Percentiles rank a stretch among this genome's conserved stretches.
Conservation (phyloP, 92 coral and sea anemone genomes). For the Diadumene lineata region DNA sequence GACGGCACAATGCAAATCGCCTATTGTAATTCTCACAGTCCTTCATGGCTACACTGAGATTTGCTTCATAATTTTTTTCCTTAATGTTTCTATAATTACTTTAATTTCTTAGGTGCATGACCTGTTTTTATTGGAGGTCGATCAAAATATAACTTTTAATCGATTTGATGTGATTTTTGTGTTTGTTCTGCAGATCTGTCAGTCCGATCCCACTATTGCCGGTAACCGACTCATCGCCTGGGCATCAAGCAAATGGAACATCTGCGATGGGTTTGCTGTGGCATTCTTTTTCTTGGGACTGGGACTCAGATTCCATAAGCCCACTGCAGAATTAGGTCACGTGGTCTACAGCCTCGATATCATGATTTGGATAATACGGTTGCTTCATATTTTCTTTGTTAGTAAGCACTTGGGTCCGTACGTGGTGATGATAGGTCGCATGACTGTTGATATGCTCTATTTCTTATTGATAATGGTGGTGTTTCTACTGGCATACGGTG, state of each 20-base stretch:
- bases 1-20: too few relatives aligned
- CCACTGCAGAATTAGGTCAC: constrained; percentile 79
- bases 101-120: too few relatives aligned
- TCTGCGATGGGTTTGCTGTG: constrained; percentile 84
- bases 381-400: constrained; percentile 81
- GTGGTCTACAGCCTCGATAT: constrained; percentile 84
- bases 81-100: too few relatives aligned
- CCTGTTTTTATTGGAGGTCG: too few relatives aligned
- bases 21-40: too few relatives aligned
- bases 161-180: neutral
- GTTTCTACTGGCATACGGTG: constrained; percentile 85
- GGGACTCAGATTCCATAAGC: constrained; percentile 64
- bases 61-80: too few relatives aligned
- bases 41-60: too few relatives aligned
- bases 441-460: constrained; percentile 84
- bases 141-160: too few relatives aligned
- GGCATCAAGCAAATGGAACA: constrained; percentile 91
- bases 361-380: constrained; percentile 89
- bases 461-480: constrained; percentile 77
- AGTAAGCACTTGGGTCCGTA: constrained; percentile 88
- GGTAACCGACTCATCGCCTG: constrained; percentile 60
- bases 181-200: constrained; percentile 55
- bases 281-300: constrained; percentile 73
- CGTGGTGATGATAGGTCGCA: constrained; percentile 89
- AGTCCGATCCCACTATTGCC: constrained; percentile 63